Conservation (phyloP, 2,113 vertebrate species). For the Lota lota region DNA sequence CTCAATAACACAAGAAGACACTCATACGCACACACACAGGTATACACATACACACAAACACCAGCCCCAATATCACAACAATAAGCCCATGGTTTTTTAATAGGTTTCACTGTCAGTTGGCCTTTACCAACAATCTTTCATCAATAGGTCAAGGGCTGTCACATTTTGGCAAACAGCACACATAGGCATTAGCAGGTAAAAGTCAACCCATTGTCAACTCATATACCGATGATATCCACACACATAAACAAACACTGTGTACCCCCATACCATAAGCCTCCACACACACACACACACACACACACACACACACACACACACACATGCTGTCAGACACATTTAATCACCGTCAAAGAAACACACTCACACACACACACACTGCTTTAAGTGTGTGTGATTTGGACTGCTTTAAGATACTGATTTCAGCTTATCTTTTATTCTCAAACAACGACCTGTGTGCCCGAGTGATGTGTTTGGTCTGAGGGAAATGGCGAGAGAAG, state of each 20-base stretch:
- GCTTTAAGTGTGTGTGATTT: too few species aligned
- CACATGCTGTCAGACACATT: too few species aligned
- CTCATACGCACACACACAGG: too few species aligned
- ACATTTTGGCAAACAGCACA: constrained; percentile 23
- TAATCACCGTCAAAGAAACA: too few species aligned
- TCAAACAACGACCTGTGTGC: neutral
- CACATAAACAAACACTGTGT: too few species aligned
- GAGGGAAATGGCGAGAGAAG: constrained; percentile 18
- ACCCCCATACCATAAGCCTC: neutral
- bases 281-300: neutral
- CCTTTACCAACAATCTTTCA: constrained; percentile 27
- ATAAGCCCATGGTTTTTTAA: neutral
- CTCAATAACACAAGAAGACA: too few species aligned
- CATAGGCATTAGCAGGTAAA: constrained; percentile 1
- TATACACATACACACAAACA: too few species aligned
- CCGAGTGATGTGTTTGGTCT: constrained; percentile 30
- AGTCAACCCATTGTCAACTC: neutral
- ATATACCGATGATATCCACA: neutral
- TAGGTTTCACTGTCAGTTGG: neutral
- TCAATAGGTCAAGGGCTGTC: constrained; percentile 24
- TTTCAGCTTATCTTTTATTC: neutral
- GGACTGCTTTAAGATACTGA: neutral
- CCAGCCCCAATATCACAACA: too few species aligned
- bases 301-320: neutral
- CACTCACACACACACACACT: neutral